Evolutionary conservation across 2,888 invertebrate genomes (phyloP).

Genomic region (Tiliacea aurago): DNA sequence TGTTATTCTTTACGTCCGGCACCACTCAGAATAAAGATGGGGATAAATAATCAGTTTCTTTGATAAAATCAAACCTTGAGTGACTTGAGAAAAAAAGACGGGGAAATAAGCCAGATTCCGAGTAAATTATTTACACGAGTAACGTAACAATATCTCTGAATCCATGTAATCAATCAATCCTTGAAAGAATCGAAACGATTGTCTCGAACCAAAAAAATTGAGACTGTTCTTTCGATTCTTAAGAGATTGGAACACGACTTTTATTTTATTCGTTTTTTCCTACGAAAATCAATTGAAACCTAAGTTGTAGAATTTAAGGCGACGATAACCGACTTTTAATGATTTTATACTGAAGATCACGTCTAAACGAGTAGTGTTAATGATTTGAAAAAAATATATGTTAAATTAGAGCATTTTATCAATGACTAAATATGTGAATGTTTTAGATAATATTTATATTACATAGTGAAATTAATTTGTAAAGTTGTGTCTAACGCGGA

Average conservation of each 20-base stretch:
- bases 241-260: constrained; percentile 1
- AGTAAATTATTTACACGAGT: constrained; percentile 26
- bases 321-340: too few relatives aligned
- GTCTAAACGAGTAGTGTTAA: too few relatives aligned
- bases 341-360: too few relatives aligned
- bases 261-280: neutral
- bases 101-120: constrained; percentile 20
- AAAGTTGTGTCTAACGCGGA: too few relatives aligned
- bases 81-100: constrained; percentile 1
- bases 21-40: too few relatives aligned
- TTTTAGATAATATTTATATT: too few relatives aligned
- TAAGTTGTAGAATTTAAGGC: neutral
- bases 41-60: too few relatives aligned
- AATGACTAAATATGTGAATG: too few relatives aligned
- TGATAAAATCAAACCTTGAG: neutral
- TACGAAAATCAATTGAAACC: neutral
- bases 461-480: too few relatives aligned
- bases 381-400: too few relatives aligned
- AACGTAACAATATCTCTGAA: constrained; percentile 18
- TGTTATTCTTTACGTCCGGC: too few relatives aligned
- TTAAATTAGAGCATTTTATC: too few relatives aligned
- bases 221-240: constrained; percentile 1
- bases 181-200: neutral
- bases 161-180: constrained; percentile 39
- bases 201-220: neutral